These are phyloP conservation scores for Zingel zingel DNA, from an alignment of 2,113 vertebrate genomes.

Conservation along the genomic window DNA sequence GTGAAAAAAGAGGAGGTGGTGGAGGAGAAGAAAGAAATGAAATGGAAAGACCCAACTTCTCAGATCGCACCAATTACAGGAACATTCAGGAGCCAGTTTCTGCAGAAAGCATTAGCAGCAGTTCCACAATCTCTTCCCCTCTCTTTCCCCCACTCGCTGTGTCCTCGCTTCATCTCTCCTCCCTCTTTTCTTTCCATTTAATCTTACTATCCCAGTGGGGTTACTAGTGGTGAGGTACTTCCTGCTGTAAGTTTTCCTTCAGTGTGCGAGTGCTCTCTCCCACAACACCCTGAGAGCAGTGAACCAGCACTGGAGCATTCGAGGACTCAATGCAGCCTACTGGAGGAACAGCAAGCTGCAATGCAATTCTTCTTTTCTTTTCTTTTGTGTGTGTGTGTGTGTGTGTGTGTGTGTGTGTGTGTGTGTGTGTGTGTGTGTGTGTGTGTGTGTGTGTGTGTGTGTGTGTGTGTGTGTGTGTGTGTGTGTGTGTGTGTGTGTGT, in stretches of 20 bases:
- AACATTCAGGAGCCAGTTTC: constrained; percentile 73
- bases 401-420: too few relatives aligned
- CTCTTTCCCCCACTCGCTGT: constrained; percentile 32
- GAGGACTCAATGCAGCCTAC: constrained; percentile 23
- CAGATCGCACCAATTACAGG: constrained; percentile 78
- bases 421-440: too few relatives aligned
- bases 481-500: too few relatives aligned
- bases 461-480: too few relatives aligned
- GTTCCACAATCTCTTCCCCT: constrained; percentile 37
- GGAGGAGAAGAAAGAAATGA: constrained; percentile 40
- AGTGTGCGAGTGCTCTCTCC: constrained; percentile 44
- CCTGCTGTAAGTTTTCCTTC: constrained; percentile 78
- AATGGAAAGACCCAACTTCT: constrained; percentile 73
- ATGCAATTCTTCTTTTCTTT: background rate
- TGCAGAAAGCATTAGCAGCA: constrained; percentile 79
- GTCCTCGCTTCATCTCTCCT: constrained; percentile 38
- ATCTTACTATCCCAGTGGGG: constrained; percentile 78
- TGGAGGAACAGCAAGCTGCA: constrained; percentile 12
- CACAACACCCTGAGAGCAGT: constrained; percentile 61
- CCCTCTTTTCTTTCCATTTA: constrained; percentile 63
- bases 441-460: too few relatives aligned
- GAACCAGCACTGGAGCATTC: constrained; percentile 65
- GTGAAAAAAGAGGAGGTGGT: background rate
- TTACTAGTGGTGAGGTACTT: constrained; percentile 80
- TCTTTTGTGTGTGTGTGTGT: too few relatives aligned